phyloP scores from a whole-genome alignment of 2,113 vertebrate genomes.

The Eonycteris spelaea region DNA sequence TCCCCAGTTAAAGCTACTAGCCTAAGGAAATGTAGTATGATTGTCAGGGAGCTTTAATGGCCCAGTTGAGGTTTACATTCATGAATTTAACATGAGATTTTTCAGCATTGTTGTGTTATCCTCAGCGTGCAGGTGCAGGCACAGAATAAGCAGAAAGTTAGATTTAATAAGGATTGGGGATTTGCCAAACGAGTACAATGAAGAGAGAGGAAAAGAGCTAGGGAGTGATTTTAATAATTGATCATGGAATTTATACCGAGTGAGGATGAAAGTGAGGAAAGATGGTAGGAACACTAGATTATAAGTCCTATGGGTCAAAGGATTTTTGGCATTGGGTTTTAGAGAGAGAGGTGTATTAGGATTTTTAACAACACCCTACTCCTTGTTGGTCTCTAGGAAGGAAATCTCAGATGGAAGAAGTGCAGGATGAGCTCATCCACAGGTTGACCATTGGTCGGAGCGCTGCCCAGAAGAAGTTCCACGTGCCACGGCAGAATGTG shows the following conservation, averaged over 20 bases:
- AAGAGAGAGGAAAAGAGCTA: not conserved
- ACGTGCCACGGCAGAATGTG: conserved; percentile 82
- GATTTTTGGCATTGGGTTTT: not conserved
- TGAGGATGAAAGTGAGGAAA: not conserved
- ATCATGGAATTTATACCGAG: not conserved
- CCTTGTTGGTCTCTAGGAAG: conserved; percentile 81
- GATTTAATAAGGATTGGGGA: not conserved
- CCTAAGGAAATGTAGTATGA: not conserved
- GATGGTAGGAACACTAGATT: not conserved
- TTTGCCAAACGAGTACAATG: not conserved
- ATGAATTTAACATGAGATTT: not conserved
- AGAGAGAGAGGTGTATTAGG: not conserved
- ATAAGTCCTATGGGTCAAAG: not conserved
- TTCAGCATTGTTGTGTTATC: not conserved
- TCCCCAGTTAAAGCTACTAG: not conserved
- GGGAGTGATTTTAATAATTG: not conserved
- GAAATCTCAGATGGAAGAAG: conserved; percentile 98
- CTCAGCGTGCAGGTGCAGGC: not conserved
- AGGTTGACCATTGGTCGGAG: conserved; percentile 93
- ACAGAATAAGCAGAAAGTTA: not conserved
- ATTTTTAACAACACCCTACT: not conserved
- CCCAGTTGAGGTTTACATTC: not conserved
- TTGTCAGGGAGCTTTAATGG: not conserved
- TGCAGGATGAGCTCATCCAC: conserved; percentile 95
- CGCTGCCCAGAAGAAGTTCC: conserved; percentile 90